phyloP scores from a whole-genome alignment of 2,888 invertebrate genomes.

The Pocota personata region DNA sequence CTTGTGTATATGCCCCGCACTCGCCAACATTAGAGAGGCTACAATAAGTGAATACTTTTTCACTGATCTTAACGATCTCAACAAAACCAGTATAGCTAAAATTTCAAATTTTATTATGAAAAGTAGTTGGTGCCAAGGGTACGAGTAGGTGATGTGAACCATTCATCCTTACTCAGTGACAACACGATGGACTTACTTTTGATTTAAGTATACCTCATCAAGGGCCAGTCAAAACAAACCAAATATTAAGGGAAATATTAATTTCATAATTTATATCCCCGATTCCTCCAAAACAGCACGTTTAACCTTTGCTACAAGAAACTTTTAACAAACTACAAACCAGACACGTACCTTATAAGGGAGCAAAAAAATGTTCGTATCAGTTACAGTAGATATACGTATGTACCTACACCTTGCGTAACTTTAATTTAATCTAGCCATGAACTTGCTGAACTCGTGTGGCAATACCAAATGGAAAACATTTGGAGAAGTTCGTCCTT shows the following conservation, averaged over 20 bases:
- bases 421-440: slow-evolving; percentile 47
- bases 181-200: not conserved
- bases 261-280: not conserved
- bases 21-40: too few relatives aligned
- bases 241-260: not conserved
- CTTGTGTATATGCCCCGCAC: too few relatives aligned
- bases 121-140: too few relatives aligned
- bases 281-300: not conserved
- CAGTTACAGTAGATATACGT: slow-evolving; percentile 1
- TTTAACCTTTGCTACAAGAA: not conserved
- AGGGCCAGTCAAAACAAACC: too few relatives aligned
- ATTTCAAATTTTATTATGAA: not conserved
- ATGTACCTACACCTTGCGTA: not conserved
- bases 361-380: not conserved
- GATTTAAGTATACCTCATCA: too few relatives aligned
- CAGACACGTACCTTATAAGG: not conserved
- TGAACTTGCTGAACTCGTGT: slow-evolving; percentile 21
- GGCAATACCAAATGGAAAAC: not conserved
- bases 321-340: not conserved
- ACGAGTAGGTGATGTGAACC: too few relatives aligned
- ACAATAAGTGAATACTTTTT: too few relatives aligned
- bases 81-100: too few relatives aligned
- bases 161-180: not conserved
- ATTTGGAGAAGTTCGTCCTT: not conserved
- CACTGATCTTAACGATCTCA: too few relatives aligned